phyloP scores from a whole-genome alignment of 2,888 invertebrate genomes.

The Eristalis pertinax region DNA sequence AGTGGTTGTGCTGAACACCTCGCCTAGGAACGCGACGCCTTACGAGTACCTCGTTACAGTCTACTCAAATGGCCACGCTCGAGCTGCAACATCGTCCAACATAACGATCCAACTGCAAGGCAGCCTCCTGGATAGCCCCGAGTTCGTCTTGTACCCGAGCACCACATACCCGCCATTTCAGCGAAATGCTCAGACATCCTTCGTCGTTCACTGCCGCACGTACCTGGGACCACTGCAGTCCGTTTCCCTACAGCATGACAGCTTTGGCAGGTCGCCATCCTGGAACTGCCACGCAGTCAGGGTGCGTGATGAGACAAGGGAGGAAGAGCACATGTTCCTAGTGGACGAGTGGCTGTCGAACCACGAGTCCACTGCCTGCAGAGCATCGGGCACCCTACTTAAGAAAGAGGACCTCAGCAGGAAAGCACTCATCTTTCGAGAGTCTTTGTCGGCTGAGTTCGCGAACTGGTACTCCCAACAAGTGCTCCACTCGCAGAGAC shows the following conservation, averaged over 20 bases:
- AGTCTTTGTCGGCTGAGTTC: conserved; percentile 19
- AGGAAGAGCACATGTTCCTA: conserved; percentile 62
- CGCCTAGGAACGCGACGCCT: conserved; percentile 14
- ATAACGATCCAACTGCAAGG: conserved; percentile 72
- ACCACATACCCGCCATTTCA: conserved; percentile 27
- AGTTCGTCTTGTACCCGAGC: conserved; percentile 64
- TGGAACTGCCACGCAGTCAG: conserved; percentile 75
- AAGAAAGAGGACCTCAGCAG: background rate
- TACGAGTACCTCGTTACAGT: conserved; percentile 70
- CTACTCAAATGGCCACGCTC: conserved; percentile 73
- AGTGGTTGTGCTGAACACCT: conserved; percentile 2
- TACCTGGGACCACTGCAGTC: conserved; percentile 54
- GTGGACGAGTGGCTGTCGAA: conserved; percentile 71
- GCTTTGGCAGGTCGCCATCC: conserved; percentile 74
- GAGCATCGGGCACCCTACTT: background rate
- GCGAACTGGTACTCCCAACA: conserved; percentile 47
- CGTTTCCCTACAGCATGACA: conserved; percentile 72
- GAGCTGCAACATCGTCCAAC: conserved; percentile 74
- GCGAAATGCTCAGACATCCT: conserved; percentile 40
- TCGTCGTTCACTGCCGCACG: background rate
- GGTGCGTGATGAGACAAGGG: conserved; percentile 60
- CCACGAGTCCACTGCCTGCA: background rate
- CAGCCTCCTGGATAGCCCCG: conserved; percentile 7
- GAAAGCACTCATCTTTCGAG: background rate
- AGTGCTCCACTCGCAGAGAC: background rate